Base-by-base conservation (phyloP, 2,888 invertebrate species). In the Diachrysia chrysitis region DNA sequence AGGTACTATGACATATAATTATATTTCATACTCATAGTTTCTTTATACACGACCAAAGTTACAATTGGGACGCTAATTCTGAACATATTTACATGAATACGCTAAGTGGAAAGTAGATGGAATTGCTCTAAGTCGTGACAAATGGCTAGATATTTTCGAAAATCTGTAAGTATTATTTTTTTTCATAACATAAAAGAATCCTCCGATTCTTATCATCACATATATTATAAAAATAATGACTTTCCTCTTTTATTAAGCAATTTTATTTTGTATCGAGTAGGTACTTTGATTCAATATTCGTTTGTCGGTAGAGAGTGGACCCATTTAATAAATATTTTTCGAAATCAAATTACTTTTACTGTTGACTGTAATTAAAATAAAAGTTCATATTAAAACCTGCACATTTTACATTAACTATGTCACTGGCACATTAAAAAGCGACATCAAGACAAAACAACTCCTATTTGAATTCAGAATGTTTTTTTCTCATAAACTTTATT, bases 401-500 rank as follows among this genome's bases (percentile, higher is more conserved):
- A 46, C 21, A 21, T 19, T 19, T 19, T 48, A 19, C 48, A 48
- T 10, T 19, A 17, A 48, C 42, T 42, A 9, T 42, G 12, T 10
- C 0, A 19, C 48, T 17, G 17, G 48, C 17, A 21, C 48, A 12
- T 21, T 19, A 48, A 48, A 51, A 51, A 12, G 42, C 19, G 12
- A 17, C 48, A 48, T 48, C 48, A 17, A 19, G 21, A 12, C 21
- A 51, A 51, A 51, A 51, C 10, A 51, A 42, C 0, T 21, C 21
- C 12, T 12, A 51, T 51, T 51, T 21, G 14, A 51, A 51, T 51
- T 51, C 48, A 12, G 19, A 48, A 48, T 21, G 48, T 21, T 7
- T 19, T 19, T 59, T 46, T 66, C 17, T 61, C 61, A 25, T 19
- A 56, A 42, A 73, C 42, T 59, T 73, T 58, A 29, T 64, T 60